A percentile compares a stretch with the other conserved stretches of the same genome.
These are phyloP conservation scores for Eupeodes latifasciatus DNA, from an alignment of 2,888 invertebrate species.

Conservation along the genomic window DNA sequence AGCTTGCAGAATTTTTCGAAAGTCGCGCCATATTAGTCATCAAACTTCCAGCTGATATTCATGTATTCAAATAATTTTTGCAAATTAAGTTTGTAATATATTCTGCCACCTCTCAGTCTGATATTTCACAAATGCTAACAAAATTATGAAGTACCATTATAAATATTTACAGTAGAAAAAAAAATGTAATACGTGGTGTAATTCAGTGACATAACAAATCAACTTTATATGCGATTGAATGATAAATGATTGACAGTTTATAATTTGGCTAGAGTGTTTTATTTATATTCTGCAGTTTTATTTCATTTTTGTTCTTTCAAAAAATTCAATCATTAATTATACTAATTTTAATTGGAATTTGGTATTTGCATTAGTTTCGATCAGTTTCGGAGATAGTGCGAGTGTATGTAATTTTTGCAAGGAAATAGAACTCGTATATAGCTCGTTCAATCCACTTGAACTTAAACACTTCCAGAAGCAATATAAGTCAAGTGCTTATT, in stretches of 20 bases:
- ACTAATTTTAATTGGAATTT: background rate
- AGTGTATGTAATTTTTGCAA: background rate
- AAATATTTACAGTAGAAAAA: constrained; percentile 10
- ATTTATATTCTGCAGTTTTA: constrained; percentile 9
- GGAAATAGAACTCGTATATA: background rate
- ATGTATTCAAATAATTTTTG: background rate
- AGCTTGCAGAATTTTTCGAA: too few relatives aligned
- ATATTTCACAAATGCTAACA: constrained; percentile 6
- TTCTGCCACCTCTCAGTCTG: background rate
- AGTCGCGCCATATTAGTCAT: too few relatives aligned
- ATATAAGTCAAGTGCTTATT: constrained; percentile 25
- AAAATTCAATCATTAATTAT: constrained; percentile 42
- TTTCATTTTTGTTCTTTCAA: background rate
- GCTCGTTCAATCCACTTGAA: background rate
- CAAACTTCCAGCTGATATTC: background rate
- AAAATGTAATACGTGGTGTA: background rate
- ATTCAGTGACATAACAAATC: constrained; percentile 43
- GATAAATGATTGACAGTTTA: constrained; percentile 51
- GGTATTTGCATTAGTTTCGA: background rate
- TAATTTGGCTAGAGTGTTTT: constrained; percentile 22
- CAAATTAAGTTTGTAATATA: background rate
- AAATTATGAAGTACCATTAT: constrained; percentile 12
- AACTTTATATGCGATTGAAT: constrained; percentile 35
- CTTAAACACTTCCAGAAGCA: constrained; percentile 24
- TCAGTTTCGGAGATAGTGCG: background rate